Evolutionary conservation across 2,888 invertebrate genomes (phyloP), one percentile per base, ranked within the genome.

Genomic region (Troides aeacus): DNA sequence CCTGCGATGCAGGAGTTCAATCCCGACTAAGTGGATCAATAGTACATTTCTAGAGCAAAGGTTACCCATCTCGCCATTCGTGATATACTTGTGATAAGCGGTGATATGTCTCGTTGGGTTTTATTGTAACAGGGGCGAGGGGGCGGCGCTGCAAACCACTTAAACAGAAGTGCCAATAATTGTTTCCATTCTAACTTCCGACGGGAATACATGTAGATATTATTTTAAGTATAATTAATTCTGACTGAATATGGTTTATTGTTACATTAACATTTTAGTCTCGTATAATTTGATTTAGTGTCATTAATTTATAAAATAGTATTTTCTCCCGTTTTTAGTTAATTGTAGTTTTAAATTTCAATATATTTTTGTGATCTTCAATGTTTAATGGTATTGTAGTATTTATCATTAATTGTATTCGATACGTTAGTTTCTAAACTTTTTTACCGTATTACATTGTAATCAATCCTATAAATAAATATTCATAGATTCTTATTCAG

Each of bases 211-310:
- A 64, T 67, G 59, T 64, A 70, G 70, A 64, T 70, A 70, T 70
- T 70, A 70, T 67, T 70, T 70, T 70, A 70, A 64, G 70, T 64
- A 57, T 66, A 63, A 66, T 58, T 66, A 63, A 66, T 58, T 66
- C 63, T 67, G 70, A 70, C 70, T 70, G 70, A 70, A 67, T 67
- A 58, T 58, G 7, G 57, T 58, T 21, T 58, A 58, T 58, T 64
- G 56, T 66, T 62, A 70, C 69, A 63, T 66, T 70, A 53, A 39
- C 53, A 53, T 30, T 57, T 30, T 61, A 63, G 50, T 66, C 30
- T 66, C 36, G n/a, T 57, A 18, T 56, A 50, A 46, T 63, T 63
- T 53, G 39, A 23, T 69, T 64, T 64, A 63, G 56, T 67, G 56
- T 60, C 60, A 10, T 36, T 62, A 64, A 69, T 64, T 64, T 69